phyloP scores from a whole-genome alignment of 1,140 invertebrate genomes.

The Tetragnatha versicolor region DNA sequence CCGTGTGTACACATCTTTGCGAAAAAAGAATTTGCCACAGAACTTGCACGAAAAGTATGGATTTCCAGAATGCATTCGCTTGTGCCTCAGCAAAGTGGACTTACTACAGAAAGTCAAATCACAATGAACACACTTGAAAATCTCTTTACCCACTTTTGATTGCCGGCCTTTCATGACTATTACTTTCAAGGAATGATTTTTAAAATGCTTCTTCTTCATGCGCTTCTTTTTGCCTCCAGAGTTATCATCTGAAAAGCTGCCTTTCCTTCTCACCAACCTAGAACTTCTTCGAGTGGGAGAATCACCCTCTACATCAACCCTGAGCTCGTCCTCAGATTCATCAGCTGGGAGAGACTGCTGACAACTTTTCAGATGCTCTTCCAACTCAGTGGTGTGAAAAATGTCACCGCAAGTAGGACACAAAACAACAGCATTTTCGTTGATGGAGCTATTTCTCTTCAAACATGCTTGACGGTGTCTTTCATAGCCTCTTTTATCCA shows the following conservation, averaged over 20 bases:
- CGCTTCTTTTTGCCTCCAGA: background rate
- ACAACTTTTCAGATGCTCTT: slow-evolving; percentile 22
- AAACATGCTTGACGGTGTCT: background rate
- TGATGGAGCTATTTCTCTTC: background rate
- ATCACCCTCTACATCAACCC: background rate
- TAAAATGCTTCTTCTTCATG: background rate
- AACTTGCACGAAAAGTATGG: slow-evolving; percentile 36
- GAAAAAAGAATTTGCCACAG: slow-evolving; percentile 53
- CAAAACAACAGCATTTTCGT: slow-evolving; percentile 17
- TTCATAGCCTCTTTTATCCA: background rate
- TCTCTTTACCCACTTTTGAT: slow-evolving; percentile 28
- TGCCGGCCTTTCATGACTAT: slow-evolving; percentile 4
- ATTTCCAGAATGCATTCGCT: slow-evolving; percentile 51
- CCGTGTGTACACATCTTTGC: slow-evolving; percentile 49
- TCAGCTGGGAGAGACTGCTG: background rate
- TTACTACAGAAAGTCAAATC: slow-evolving; percentile 43
- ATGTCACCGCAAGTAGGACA: slow-evolving; percentile 21
- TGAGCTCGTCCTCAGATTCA: background rate
- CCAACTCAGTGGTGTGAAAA: background rate
- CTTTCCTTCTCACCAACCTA: slow-evolving; percentile 32
- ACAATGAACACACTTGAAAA: slow-evolving; percentile 32
- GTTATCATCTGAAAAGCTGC: slow-evolving; percentile 30
- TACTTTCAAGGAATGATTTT: slow-evolving; percentile 23
- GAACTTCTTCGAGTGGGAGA: slow-evolving; percentile 35
- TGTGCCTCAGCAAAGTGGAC: slow-evolving; percentile 41